Evolutionary conservation across 2,113 vertebrate species (phyloP).

Genomic region (Misgurnus mizolepis): DNA sequence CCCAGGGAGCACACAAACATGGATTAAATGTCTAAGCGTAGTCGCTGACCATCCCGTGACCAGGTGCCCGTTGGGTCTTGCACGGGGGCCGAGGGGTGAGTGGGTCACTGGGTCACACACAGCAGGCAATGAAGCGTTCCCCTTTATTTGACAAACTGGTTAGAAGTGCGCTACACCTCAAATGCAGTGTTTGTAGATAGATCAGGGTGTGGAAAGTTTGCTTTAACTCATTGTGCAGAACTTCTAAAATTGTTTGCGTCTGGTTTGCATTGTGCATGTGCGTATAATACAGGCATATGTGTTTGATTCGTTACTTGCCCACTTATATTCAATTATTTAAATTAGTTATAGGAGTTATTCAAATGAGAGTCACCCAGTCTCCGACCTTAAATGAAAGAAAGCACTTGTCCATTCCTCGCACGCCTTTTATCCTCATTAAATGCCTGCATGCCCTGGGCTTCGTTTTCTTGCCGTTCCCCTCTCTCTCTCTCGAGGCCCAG

Average conservation of each 20-base stretch:
- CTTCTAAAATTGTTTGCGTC: background rate
- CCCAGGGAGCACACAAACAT: too few species aligned
- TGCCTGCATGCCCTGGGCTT: constrained; percentile 17
- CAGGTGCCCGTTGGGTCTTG: background rate
- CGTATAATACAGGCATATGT: background rate
- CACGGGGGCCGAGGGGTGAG: background rate
- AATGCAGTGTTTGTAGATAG: background rate
- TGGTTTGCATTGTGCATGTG: constrained; percentile 20
- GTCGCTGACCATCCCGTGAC: background rate
- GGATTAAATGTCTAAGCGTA: too few species aligned
- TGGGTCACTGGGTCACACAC: constrained; percentile 54
- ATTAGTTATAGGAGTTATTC: background rate
- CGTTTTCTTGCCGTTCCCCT: constrained; percentile 52
- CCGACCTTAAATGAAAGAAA: constrained; percentile 35
- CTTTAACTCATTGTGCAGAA: background rate
- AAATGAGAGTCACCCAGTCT: constrained; percentile 12
- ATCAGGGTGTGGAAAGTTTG: background rate
- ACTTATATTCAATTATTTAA: background rate
- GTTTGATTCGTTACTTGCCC: background rate
- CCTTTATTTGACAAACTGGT: constrained; percentile 46
- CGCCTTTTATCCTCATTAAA: constrained; percentile 41
- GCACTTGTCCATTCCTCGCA: constrained; percentile 32
- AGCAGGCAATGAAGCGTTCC: constrained; percentile 40
- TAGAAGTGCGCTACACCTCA: background rate
- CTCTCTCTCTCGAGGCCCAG: constrained; percentile 18